Evolutionary conservation across 2,113 vertebrate species (phyloP).

Genomic region (Hippocampus barbouri): DNA sequence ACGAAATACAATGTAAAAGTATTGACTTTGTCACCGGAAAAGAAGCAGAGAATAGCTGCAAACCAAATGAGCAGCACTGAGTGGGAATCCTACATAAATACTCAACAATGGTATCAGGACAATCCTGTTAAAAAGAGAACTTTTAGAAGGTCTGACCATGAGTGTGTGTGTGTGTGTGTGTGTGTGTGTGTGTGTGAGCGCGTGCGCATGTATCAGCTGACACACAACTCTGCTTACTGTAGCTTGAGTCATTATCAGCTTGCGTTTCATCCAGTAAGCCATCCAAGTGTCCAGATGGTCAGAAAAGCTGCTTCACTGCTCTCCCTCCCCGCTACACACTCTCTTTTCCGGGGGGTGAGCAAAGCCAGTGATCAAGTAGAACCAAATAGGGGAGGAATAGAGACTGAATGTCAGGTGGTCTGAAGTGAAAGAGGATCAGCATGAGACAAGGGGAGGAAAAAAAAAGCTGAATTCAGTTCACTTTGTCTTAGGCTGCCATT

Average conservation of each 20-base stretch:
- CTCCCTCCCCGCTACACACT: conserved; percentile 40
- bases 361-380: conserved; percentile 47
- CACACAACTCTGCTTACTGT: conserved; percentile 47
- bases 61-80: conserved; percentile 37
- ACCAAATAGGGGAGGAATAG: conserved; percentile 42
- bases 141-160: conserved; percentile 38
- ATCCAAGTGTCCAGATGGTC: conserved; percentile 75
- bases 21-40: conserved; percentile 1
- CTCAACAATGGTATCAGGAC: conserved; percentile 51
- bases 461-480: conserved; percentile 31
- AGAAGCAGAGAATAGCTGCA: conserved; percentile 21
- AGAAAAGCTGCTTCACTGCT: conserved; percentile 67
- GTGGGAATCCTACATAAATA: conserved; percentile 58
- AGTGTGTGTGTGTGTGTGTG: conserved; percentile 26
- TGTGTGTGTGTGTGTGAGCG: conserved; percentile 16
- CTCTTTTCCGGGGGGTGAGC: conserved; percentile 26
- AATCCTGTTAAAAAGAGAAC: conserved; percentile 64
- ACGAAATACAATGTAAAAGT: conserved; percentile 53
- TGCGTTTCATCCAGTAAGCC: conserved; percentile 67
- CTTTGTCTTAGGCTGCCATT: conserved; percentile 10
- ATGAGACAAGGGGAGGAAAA: conserved; percentile 8
- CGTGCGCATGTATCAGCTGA: conserved; percentile 26
- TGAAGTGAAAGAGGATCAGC: conserved; percentile 36
- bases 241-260: conserved; percentile 73
- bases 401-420: conserved; percentile 56